Conservation (phyloP, 2,888 invertebrate species). For the Luperina testacea region DNA sequence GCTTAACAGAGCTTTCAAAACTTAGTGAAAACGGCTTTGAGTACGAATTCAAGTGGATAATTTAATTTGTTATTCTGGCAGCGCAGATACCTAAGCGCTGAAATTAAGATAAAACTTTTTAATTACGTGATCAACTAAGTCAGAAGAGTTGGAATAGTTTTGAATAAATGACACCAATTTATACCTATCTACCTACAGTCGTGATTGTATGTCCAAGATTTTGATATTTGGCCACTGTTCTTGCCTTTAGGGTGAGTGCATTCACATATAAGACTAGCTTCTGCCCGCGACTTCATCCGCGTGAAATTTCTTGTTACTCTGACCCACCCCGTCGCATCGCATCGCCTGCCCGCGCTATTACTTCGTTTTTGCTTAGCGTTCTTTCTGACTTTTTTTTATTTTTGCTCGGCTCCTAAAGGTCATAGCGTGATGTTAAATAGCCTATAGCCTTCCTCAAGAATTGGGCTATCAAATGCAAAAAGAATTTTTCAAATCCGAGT, state of each 20-base stretch:
- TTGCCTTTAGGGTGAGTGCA: neutral
- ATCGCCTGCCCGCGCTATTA: no score
- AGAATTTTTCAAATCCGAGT: no score
- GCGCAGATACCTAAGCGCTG: conserved; percentile 20
- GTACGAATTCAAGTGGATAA: conserved; percentile 4
- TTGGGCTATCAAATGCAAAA: no score
- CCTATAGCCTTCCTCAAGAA: no score
- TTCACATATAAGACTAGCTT: neutral
- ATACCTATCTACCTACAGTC: neutral
- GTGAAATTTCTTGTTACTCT: no score
- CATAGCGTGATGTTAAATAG: no score
- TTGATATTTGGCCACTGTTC: neutral
- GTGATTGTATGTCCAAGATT: neutral
- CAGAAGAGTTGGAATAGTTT: conserved; percentile 23
- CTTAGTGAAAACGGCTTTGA: conserved; percentile 13
- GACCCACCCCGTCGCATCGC: no score
- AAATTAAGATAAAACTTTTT: conserved; percentile 28
- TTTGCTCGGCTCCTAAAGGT: no score
- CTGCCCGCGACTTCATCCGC: no score
- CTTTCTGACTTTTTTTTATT: no score
- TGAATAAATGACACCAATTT: neutral
- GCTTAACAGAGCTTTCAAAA: conserved; percentile 8
- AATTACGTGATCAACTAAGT: conserved; percentile 14
- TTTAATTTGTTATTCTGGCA: conserved; percentile 30
- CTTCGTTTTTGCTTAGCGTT: no score